Percentiles rank a stretch among this genome's conserved stretches.
Conservation (phyloP, 2,888 invertebrate species). For the Lumbricus terrestris region DNA sequence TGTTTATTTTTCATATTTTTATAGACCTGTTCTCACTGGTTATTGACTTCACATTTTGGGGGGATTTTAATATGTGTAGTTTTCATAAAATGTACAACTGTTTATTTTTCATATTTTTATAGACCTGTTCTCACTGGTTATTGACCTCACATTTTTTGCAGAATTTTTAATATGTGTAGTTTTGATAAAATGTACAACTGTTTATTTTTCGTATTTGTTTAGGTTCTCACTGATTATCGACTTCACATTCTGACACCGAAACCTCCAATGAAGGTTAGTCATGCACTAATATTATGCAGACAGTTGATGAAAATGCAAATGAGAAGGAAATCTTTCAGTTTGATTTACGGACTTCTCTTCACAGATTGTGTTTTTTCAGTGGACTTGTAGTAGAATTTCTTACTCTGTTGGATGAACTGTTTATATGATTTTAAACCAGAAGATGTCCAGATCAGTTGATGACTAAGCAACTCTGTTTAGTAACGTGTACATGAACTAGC, state of each 20-base stretch:
- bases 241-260: background rate
- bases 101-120: too few species aligned
- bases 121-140: too few species aligned
- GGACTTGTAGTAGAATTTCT: background rate
- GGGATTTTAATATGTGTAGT: too few species aligned
- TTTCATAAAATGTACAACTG: too few species aligned
- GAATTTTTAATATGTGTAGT: background rate
- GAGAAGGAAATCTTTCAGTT: background rate
- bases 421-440: background rate
- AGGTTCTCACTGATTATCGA: constrained; percentile 13
- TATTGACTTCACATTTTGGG: too few species aligned
- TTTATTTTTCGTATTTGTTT: background rate
- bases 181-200: background rate
- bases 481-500: background rate
- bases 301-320: background rate
- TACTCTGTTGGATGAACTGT: background rate
- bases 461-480: background rate
- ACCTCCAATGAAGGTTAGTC: background rate
- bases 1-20: too few species aligned
- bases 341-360: background rate
- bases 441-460: background rate
- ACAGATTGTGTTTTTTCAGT: background rate
- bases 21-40: too few species aligned
- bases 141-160: too few species aligned
- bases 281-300: background rate